These are phyloP conservation scores for Nephila pilipes DNA, from an alignment of 1,140 invertebrate species.

Conservation along the genomic window DNA sequence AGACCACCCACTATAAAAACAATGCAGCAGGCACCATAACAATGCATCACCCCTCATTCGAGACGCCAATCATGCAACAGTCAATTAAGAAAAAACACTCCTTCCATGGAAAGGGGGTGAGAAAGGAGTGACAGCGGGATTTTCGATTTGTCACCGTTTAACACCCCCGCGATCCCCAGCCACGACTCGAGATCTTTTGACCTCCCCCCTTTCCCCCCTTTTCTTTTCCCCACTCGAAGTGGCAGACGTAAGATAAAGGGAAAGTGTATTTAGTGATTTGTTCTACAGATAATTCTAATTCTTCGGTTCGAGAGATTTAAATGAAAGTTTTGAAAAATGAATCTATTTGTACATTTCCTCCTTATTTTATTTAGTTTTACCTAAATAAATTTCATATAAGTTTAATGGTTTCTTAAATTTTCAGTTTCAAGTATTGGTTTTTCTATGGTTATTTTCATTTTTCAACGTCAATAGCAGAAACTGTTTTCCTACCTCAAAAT, in stretches of 20 bases:
- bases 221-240: background rate
- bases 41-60: slow-evolving; percentile 16
- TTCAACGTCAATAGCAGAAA: no score
- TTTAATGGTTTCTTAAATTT: no score
- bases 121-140: slow-evolving; percentile 4
- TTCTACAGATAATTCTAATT: no score
- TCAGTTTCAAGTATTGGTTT: no score
- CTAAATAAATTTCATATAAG: no score
- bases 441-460: no score
- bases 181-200: background rate
- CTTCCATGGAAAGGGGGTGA: background rate
- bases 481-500: no score
- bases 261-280: background rate
- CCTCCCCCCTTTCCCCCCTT: background rate
- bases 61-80: slow-evolving; percentile 44
- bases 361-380: no score
- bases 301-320: no score
- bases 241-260: background rate
- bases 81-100: slow-evolving; percentile 45
- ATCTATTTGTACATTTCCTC: no score
- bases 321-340: no score
- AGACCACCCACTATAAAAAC: slow-evolving; percentile 62
- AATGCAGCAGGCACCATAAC: slow-evolving; percentile 29
- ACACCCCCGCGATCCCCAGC: slow-evolving; percentile 34
- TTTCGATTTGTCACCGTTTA: slow-evolving; percentile 62